These are phyloP conservation scores for Capitulum mitella DNA, from an alignment of 2,888 invertebrate species.

Conservation along the genomic window DNA sequence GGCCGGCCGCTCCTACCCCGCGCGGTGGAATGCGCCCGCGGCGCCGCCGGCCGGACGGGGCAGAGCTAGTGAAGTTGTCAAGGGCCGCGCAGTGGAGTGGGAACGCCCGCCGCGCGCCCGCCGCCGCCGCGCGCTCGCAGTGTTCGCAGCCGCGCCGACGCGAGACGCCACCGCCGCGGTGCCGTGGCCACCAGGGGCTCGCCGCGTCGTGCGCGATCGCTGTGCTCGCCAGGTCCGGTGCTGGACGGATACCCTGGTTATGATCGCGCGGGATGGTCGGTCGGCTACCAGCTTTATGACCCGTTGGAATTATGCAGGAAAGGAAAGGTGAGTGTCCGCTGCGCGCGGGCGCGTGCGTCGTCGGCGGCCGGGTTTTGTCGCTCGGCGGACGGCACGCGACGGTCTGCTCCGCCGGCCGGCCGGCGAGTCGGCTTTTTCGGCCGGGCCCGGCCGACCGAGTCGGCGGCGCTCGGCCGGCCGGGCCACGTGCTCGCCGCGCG, in stretches of 20 bases:
- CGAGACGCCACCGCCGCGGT: too few species aligned
- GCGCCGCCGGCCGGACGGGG: conserved; percentile 20
- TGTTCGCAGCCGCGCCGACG: background rate
- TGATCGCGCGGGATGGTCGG: conserved; percentile 7
- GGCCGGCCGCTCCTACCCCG: conserved; percentile 9
- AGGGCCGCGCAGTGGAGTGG: background rate
- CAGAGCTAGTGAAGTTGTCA: conserved; percentile 24
- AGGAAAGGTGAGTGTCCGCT: conserved; percentile 21
- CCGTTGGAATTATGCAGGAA: conserved; percentile 23
- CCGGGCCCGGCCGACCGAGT: background rate
- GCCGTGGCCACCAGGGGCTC: background rate
- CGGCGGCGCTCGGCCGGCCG: background rate
- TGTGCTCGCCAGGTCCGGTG: background rate
- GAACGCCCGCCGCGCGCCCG: background rate
- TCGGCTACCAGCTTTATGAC: conserved; percentile 11
- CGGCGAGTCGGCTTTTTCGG: conserved; percentile 6
- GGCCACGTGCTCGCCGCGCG: background rate
- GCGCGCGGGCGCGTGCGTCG: background rate
- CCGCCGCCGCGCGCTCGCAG: background rate
- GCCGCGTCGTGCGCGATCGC: background rate
- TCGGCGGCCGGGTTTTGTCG: background rate
- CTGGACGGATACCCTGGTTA: conserved; percentile 1
- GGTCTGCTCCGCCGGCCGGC: background rate
- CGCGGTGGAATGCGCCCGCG: conserved; percentile 19
- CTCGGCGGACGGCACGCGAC: background rate